phyloP scores from a whole-genome alignment of 2,113 vertebrate species.

The Caretta caretta region DNA sequence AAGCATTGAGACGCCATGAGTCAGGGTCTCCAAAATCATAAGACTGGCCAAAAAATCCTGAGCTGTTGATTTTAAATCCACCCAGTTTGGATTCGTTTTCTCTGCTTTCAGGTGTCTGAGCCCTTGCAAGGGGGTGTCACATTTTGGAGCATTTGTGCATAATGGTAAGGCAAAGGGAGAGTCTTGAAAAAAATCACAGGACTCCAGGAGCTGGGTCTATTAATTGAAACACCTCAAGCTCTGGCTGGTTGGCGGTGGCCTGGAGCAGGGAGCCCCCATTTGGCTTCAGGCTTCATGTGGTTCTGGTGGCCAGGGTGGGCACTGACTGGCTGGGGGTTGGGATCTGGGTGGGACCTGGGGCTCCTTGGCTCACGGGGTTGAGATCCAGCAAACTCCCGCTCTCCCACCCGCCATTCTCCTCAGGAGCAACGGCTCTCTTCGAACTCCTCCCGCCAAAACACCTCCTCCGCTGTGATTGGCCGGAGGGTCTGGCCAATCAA shows the following conservation, averaged over 20 bases:
- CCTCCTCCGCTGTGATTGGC: slow-evolving; percentile 43
- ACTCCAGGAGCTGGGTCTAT: background rate
- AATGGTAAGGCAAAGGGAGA: background rate
- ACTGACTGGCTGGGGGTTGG: background rate
- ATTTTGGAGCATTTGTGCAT: background rate
- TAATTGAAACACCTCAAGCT: background rate
- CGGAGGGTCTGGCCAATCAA: slow-evolving; percentile 36
- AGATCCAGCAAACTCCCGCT: background rate
- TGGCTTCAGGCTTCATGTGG: background rate
- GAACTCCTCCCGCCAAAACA: slow-evolving; percentile 37
- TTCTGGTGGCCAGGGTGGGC: background rate
- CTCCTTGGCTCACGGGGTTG: background rate
- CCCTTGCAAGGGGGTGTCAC: background rate
- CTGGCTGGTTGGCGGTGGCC: background rate
- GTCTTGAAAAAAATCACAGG: background rate
- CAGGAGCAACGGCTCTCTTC: no score
- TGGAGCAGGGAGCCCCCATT: background rate
- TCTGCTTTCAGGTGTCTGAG: background rate
- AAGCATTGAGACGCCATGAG: background rate
- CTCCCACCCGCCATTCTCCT: background rate
- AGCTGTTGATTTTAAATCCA: background rate
- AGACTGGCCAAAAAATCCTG: background rate
- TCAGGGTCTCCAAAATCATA: background rate
- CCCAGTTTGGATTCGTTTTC: background rate
- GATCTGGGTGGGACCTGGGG: background rate